Conservation (phyloP, 1,140 invertebrate species). For the Ptiloglossa arizonensis region DNA sequence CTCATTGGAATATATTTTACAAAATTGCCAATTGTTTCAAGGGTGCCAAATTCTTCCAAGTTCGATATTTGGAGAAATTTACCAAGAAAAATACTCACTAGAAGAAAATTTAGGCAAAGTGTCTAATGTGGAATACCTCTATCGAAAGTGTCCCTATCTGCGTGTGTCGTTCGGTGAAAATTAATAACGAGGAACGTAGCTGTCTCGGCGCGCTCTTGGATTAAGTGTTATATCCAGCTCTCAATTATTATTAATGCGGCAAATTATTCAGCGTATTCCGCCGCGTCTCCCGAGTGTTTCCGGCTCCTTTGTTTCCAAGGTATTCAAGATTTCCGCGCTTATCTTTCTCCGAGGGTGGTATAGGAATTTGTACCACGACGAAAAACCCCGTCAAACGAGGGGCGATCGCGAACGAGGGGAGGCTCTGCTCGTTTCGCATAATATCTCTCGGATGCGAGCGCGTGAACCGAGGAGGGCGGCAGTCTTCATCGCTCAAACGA, state of each 20-base stretch:
- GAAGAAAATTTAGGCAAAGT: too few species aligned
- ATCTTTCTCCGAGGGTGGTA: constrained; percentile 4
- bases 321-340: constrained; percentile 23
- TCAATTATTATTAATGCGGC: constrained; percentile 72
- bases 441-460: constrained; percentile 31
- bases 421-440: constrained; percentile 57
- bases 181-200: background rate
- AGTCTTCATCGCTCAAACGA: constrained; percentile 70
- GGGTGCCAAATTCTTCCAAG: too few species aligned
- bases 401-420: constrained; percentile 42
- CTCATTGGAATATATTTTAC: too few species aligned
- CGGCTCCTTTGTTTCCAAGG: constrained; percentile 13
- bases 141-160: background rate
- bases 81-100: too few species aligned
- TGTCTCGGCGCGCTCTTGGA: constrained; percentile 34
- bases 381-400: constrained; percentile 41
- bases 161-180: background rate
- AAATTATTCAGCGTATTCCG: constrained; percentile 74
- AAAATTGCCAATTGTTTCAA: too few species aligned
- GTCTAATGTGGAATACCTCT: too few species aligned
- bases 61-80: too few species aligned
- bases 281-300: background rate
- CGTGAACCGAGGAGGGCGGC: constrained; percentile 36
- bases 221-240: constrained; percentile 59
- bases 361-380: constrained; percentile 53